phyloP scores from a whole-genome alignment of 92 coral and sea anemone species.

The Umimayanthus kanabou region DNA sequence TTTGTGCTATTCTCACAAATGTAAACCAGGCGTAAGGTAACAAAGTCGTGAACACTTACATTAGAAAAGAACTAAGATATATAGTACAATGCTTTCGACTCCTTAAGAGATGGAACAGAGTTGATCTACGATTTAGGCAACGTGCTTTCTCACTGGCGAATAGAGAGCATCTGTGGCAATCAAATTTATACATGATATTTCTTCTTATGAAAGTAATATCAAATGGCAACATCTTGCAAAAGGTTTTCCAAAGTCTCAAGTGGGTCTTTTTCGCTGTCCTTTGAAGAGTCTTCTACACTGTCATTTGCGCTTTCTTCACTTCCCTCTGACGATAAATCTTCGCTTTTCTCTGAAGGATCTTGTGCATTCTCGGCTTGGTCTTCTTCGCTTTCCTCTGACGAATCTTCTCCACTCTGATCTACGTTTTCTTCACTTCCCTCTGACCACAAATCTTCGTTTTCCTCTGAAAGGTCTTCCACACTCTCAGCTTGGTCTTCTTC shows the following conservation, averaged over 20 bases:
- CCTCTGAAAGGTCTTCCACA: neutral
- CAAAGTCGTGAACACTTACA: too few relatives aligned
- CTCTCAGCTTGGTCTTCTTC: neutral
- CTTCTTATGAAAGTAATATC: too few relatives aligned
- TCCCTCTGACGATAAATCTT: neutral
- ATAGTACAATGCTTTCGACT: too few relatives aligned
- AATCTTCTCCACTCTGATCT: neutral
- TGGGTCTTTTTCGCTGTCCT: neutral
- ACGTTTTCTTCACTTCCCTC: neutral
- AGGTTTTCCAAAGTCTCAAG: neutral
- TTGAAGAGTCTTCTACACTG: neutral
- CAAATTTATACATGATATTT: too few relatives aligned
- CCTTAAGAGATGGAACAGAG: too few relatives aligned
- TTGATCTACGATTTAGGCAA: too few relatives aligned
- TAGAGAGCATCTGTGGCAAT: too few relatives aligned
- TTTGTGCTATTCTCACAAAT: too few relatives aligned
- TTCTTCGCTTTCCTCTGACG: neutral
- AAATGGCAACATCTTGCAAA: too few relatives aligned
- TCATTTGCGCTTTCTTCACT: neutral
- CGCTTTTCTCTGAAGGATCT: neutral
- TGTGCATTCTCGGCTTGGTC: neutral
- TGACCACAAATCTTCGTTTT: neutral
- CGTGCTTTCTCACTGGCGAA: too few relatives aligned
- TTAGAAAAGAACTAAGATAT: too few relatives aligned
- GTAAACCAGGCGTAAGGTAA: too few relatives aligned